Evolutionary conservation across 2,888 invertebrate genomes (phyloP), one percentile per base, ranked within the genome.

Genomic region (Heliconius charithonia): DNA sequence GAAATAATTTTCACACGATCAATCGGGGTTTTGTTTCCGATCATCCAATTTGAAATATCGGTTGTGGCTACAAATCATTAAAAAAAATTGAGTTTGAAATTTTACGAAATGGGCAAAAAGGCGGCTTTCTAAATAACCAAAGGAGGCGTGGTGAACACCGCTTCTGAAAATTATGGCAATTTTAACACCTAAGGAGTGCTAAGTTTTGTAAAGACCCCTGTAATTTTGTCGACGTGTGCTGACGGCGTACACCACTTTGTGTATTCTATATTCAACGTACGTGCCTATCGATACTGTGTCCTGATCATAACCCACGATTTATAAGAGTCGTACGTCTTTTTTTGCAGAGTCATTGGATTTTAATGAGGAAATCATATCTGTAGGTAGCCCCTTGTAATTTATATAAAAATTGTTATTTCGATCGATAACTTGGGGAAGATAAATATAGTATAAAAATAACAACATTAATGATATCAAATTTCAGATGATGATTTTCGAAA

Each of bases 171-270:
- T 95, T 93, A 94, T 91, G 94, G 94, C 94, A 95, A 95, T 95
- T 93, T 95, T 94, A 89, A 95, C 94, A 95, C 94, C 94, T 94
- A 90, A 91, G 89, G 86, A 92, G 94, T 93, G 94, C 92, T 93
- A 94, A 93, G 92, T 92, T 92, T 89, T 89, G 87, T 85, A 84
- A 86, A 89, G 85, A 87, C 85, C 92, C 90, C 92, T 92, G 90
- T 94, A 93, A 94, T 94, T 94, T 93, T 79, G 81, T 80, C 85
- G 87, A 92, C 91, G 92, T 91, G 91, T 79, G 89, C 88, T 89
- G 88, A 88, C 86, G 86, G 86, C 83, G 85, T 79, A 86, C 86
- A 85, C 85, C 86, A 86, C 87, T 87, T 85, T 86, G 83, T 84
- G 82, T 82, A 83, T 86, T 84, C 83, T 84, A 82, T 81, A 80